A percentile compares a stretch with the other conserved stretches of the same genome.
These are phyloP conservation scores for Norana najaformis DNA, from an alignment of 2,888 invertebrate genomes.

Conservation along the genomic window DNA sequence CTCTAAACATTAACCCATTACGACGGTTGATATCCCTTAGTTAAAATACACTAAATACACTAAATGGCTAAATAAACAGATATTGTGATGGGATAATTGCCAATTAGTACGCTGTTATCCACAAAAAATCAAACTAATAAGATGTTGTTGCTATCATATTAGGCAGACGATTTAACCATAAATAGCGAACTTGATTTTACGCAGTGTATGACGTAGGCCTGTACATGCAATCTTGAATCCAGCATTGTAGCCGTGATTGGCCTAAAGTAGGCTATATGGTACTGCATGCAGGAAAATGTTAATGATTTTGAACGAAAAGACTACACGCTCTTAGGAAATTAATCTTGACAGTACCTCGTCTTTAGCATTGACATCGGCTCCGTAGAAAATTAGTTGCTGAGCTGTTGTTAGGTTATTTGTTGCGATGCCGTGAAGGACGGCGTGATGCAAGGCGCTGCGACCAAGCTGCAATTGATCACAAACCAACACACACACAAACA, in stretches of 20 bases:
- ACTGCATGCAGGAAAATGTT: background rate
- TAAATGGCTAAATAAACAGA: background rate
- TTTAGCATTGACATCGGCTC: constrained; percentile 43
- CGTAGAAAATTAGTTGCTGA: constrained; percentile 42
- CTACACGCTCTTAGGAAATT: constrained; percentile 3
- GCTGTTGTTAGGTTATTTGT: constrained; percentile 40
- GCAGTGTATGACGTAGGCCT: no score
- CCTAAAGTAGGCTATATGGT: no score
- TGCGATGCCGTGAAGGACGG: constrained; percentile 42
- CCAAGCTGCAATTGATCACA: constrained; percentile 40
- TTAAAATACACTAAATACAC: no score
- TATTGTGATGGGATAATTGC: background rate
- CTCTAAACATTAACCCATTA: no score
- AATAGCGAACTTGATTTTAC: no score
- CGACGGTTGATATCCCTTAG: no score
- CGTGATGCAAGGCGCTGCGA: constrained; percentile 43
- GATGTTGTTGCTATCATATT: no score
- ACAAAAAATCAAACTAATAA: no score
- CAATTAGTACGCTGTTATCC: no score
- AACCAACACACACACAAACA: background rate
- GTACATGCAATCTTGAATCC: no score
- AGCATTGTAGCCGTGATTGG: no score
- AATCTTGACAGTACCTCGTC: constrained; percentile 42
- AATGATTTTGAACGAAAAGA: background rate
- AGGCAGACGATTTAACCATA: no score